phyloP scores from a whole-genome alignment of 2,113 vertebrate genomes.

The Eubucco bourcierii region DNA sequence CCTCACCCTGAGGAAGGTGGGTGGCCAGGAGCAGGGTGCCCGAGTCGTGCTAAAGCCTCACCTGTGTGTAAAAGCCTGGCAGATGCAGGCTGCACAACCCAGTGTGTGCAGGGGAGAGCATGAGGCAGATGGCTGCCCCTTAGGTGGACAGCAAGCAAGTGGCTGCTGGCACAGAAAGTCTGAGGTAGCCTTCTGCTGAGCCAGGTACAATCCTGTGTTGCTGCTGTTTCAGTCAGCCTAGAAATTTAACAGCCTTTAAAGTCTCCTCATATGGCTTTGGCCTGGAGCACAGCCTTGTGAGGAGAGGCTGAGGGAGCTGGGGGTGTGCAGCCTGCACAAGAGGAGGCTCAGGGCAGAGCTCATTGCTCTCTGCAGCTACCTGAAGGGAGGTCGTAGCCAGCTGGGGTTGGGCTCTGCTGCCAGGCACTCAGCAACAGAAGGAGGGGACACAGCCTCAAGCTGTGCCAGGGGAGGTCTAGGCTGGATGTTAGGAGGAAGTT shows the following conservation, averaged over 20 bases:
- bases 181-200: not conserved
- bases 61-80: accelerated
- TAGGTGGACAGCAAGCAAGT: not conserved
- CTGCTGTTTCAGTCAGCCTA: not conserved
- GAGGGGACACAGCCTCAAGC: too few relatives aligned
- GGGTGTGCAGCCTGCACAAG: too few relatives aligned
- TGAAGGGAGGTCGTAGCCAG: too few relatives aligned
- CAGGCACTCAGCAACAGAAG: too few relatives aligned
- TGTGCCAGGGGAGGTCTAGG: too few relatives aligned
- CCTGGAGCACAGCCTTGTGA: too few relatives aligned
- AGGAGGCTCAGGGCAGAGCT: too few relatives aligned
- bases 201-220: accelerated
- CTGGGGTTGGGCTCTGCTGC: too few relatives aligned
- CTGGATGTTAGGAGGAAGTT: too few relatives aligned
- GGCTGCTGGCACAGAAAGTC: accelerated
- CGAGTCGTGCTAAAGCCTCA: not conserved
- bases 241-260: not conserved
- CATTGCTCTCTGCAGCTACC: too few relatives aligned
- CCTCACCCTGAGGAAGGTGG: not conserved
- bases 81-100: not conserved
- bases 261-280: not conserved
- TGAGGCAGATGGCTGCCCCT: not conserved
- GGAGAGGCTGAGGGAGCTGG: too few relatives aligned
- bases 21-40: not conserved
- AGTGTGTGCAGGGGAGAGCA: accelerated